These are phyloP conservation scores for Drosophila repleta DNA, from an alignment of 1,140 invertebrate genomes.

Conservation along the genomic window DNA sequence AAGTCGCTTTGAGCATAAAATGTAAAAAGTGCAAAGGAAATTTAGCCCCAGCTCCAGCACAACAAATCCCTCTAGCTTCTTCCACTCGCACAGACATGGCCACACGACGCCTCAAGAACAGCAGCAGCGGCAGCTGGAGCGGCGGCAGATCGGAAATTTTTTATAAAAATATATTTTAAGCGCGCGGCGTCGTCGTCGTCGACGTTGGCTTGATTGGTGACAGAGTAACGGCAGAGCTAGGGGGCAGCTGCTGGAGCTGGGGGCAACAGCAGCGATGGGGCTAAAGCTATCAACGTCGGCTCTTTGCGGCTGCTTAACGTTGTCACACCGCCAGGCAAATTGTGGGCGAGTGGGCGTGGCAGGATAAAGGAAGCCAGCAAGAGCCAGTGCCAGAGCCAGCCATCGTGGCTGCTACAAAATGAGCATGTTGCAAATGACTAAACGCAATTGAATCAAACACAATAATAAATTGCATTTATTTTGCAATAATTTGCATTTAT, in stretches of 20 bases:
- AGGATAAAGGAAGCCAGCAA: not conserved
- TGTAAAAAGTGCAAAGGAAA: slow-evolving; percentile 77
- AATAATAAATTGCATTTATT: slow-evolving; percentile 77
- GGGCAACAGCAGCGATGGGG: slow-evolving; percentile 4
- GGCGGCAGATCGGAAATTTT: slow-evolving; percentile 72
- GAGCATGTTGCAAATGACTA: slow-evolving; percentile 56
- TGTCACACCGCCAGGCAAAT: slow-evolving; percentile 65
- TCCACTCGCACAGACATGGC: not conserved
- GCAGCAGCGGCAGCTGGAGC: not conserved
- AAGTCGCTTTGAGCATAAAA: slow-evolving; percentile 74
- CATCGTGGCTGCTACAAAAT: slow-evolving; percentile 45
- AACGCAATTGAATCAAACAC: slow-evolving; percentile 71
- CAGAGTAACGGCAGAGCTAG: slow-evolving; percentile 8
- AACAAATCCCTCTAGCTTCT: not conserved
- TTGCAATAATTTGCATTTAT: slow-evolving; percentile 74
- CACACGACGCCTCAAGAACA: slow-evolving; percentile 10
- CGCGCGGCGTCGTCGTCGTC: not conserved
- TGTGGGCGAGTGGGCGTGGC: slow-evolving; percentile 44
- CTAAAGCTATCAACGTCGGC: slow-evolving; percentile 66
- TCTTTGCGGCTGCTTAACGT: slow-evolving; percentile 65
- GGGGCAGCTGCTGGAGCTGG: not conserved
- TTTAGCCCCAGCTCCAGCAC: slow-evolving; percentile 23
- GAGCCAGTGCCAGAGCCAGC: slow-evolving; percentile 1
- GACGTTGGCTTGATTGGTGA: slow-evolving; percentile 33
- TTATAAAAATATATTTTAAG: slow-evolving; percentile 59